Evolutionary conservation across 2,888 invertebrate species (phyloP), one percentile per base, ranked within the genome.

Genomic region (Pharmacophagus antenor): DNA sequence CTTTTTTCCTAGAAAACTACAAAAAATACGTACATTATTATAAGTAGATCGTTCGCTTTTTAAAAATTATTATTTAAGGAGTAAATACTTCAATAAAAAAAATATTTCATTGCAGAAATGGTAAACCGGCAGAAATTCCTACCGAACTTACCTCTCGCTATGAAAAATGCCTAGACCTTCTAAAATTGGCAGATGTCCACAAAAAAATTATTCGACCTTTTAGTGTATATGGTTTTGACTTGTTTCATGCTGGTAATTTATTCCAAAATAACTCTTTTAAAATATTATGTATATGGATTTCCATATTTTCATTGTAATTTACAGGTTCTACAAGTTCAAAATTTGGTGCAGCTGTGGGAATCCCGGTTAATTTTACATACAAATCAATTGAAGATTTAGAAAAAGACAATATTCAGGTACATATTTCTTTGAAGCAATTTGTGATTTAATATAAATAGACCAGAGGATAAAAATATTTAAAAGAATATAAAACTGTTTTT

Each of bases 311-410:
- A 25, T 56, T 49, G 18, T 51, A 53, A 25, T 60, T 76, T 77
- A 41, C 69, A 92, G 92, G 93, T 21, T 91, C 91, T 59, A 82
- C 87, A 4, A 88, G 84, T 66, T 90, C 89, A 49, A 89, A 79
- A 55, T 93, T 79, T 82, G 96, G 96, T 15, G 93, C 91, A 18
- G 83, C 92, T 42, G 76, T 97, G 65, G 97, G 97, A 4, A 86
- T 97, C 48, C 97, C 97, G 17, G 84, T 90, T 0, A 94, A 94
- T 76, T 97, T 94, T 76, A 80, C 82, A 0, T 96, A 94, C 73
- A 85, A 87, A 54, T 84, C 86, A 18, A 63, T 80, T 17, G 79
- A 82, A 1, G 92, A 93, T 58, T 80, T 95, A 44, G 91, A 94
- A 65, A 92, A 88, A 61, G 77, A 86, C 52, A 84, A 91, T 53